A percentile compares a stretch with the other conserved stretches of the same genome.
Evolutionary conservation across 2,797 vertebrate genomes (phyloP).

Genomic region (Lepilemur ruficaudatus): DNA sequence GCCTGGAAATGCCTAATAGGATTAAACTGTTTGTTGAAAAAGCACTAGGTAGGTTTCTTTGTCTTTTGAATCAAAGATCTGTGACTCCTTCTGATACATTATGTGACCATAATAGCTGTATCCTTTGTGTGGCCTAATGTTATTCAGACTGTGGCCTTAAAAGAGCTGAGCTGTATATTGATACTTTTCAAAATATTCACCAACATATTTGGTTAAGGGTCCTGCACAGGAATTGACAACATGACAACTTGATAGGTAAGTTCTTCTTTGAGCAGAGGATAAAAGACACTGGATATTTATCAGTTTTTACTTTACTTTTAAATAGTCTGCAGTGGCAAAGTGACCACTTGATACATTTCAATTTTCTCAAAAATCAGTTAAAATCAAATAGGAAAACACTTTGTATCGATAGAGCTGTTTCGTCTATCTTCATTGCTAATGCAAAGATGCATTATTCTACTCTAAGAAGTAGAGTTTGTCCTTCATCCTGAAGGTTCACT

Average conservation of each 20-base stretch:
- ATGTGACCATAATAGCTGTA: slow-evolving; percentile 65
- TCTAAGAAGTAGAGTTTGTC: neutral
- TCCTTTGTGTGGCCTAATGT: slow-evolving; percentile 7
- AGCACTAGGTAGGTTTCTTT: slow-evolving; percentile 71
- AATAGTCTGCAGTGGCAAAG: neutral
- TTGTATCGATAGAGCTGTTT: neutral
- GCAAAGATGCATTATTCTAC: neutral
- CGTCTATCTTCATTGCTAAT: neutral
- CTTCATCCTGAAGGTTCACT: neutral
- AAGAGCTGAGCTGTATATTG: neutral
- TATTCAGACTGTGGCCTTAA: slow-evolving; percentile 62
- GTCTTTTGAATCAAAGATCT: slow-evolving; percentile 76
- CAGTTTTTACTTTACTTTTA: neutral
- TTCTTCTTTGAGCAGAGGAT: neutral
- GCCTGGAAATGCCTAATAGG: slow-evolving; percentile 71
- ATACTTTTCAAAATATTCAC: slow-evolving; percentile 38
- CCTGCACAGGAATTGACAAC: neutral
- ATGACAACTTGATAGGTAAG: neutral
- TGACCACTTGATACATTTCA: neutral
- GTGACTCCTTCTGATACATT: slow-evolving; percentile 69
- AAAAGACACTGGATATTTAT: neutral
- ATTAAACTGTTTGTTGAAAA: slow-evolving; percentile 79
- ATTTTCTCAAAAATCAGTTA: neutral
- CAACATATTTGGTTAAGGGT: neutral
- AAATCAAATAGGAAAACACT: neutral